These are phyloP conservation scores for Acleris cristana DNA, from an alignment of 2,888 invertebrate genomes.

Conservation along the genomic window DNA sequence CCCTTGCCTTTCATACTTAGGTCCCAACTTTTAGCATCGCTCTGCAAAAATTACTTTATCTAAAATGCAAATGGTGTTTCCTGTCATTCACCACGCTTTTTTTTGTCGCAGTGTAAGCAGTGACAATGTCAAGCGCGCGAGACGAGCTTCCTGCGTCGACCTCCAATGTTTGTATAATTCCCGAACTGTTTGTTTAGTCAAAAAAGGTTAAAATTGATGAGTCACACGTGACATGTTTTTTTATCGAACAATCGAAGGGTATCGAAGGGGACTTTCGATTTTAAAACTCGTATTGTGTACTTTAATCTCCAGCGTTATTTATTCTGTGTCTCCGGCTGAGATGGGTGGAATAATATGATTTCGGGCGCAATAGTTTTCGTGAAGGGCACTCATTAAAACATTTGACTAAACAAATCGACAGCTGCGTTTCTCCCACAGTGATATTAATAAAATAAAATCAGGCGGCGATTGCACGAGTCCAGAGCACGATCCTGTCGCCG, in stretches of 20 bases:
- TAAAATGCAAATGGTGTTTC: slow-evolving; percentile 32
- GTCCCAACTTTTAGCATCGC: slow-evolving; percentile 4
- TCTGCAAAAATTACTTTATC: neutral
- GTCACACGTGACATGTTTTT: slow-evolving; percentile 58
- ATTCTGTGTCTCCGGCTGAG: slow-evolving; percentile 22
- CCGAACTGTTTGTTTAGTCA: slow-evolving; percentile 62
- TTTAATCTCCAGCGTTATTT: slow-evolving; percentile 31
- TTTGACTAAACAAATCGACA: slow-evolving; percentile 69
- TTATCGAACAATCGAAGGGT: slow-evolving; percentile 36
- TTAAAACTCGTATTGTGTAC: slow-evolving; percentile 39
- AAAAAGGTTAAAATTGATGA: slow-evolving; percentile 58
- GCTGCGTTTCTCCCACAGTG: slow-evolving; percentile 55
- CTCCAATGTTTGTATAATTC: slow-evolving; percentile 68
- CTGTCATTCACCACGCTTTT: slow-evolving; percentile 33
- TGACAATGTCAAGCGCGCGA: slow-evolving; percentile 54
- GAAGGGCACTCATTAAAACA: slow-evolving; percentile 59
- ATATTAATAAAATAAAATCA: slow-evolving; percentile 73
- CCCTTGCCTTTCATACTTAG: neutral
- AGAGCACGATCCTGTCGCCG: slow-evolving; percentile 65
- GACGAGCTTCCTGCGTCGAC: slow-evolving; percentile 55
- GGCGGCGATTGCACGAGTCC: slow-evolving; percentile 59
- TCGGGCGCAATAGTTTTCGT: slow-evolving; percentile 35
- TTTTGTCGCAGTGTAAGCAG: slow-evolving; percentile 30
- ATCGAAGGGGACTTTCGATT: slow-evolving; percentile 51
- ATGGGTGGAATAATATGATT: slow-evolving; percentile 33